Conservation (phyloP, 2,797 vertebrate genomes). For the Dicrostonyx torquatus region DNA sequence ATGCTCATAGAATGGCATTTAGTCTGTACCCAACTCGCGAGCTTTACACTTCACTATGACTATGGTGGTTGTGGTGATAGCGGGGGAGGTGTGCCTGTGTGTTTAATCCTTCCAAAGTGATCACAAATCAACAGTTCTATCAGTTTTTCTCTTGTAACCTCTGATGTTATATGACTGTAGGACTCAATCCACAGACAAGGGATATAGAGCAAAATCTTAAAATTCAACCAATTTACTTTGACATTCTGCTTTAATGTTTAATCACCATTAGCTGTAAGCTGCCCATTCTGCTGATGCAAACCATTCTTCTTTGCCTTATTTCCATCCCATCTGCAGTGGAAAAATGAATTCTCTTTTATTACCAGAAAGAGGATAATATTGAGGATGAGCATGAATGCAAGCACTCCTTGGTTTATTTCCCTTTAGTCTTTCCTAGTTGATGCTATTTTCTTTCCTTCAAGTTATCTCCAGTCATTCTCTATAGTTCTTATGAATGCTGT, state of each 20-base stretch:
- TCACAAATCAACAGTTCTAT: background rate
- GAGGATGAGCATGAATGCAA: background rate
- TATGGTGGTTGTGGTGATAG: too few species aligned
- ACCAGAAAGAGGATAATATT: background rate
- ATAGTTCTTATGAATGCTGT: constrained; percentile 30
- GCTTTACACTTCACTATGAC: background rate
- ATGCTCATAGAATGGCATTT: background rate
- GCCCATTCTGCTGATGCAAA: constrained; percentile 52
- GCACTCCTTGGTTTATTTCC: background rate
- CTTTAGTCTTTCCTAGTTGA: background rate
- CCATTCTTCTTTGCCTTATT: constrained; percentile 30
- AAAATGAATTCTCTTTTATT: constrained; percentile 12
- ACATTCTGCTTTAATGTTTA: constrained; percentile 43
- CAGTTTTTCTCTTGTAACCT: background rate
- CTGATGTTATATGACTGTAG: background rate
- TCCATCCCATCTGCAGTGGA: background rate
- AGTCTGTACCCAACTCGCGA: background rate
- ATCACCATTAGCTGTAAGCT: constrained; percentile 47
- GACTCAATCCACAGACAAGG: background rate
- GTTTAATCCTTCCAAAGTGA: constrained; percentile 18
- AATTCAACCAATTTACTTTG: constrained; percentile 40
- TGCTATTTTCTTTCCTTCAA: background rate
- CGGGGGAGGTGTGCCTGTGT: background rate
- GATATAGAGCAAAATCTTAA: constrained; percentile 21
- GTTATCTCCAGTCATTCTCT: background rate